Base-by-base conservation (phyloP, 1,140 invertebrate genomes). In the Magallana angulata region DNA sequence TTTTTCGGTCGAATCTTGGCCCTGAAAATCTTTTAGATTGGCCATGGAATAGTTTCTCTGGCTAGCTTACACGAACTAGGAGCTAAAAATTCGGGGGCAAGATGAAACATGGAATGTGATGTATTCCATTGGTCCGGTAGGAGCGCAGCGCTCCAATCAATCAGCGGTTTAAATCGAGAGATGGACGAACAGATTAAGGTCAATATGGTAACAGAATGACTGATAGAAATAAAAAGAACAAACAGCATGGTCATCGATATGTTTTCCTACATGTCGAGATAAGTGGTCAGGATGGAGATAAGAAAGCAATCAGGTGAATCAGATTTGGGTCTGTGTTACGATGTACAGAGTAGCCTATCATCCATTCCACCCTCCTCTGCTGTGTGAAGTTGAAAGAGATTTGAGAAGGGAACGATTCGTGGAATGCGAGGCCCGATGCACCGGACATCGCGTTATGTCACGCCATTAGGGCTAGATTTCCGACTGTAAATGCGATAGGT, bases 231-330 rank as follows among this genome's bases (percentile, higher is more conserved):
- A 30, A 76, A 76, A 76, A 76, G 68, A 76, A 76, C 68, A 76
- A 76, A 76, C 68, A 76, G 68, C 68, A 76, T 76, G 68, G 68
- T 76, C 68, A 76, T 76, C 68, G 68, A 76, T 76, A 76, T 76
- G 68, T 76, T 76, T 76, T 76, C 12, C 68, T 76, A 76, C 68
- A 76, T 76, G 68, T 76, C 68, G 24, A 76, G 68, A 76, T 76
- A 76, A 76, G 68, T 76, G 68, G 68, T 24, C 64, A 36, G 64
- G 64, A 71, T 24, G 64, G 30, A 71, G 64, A 71, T 71, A 71
- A 71, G 64, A 71, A 71, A 30, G 64, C 16, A 71, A 11, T 71
- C 64, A 71, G 64, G 64, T 71, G 64, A 71, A 18, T 71, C 64
- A 71, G 64, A 71, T 71, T 30, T 76, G 14, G 68, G 68, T 76